Percentiles rank a stretch among this genome's conserved stretches.
Evolutionary conservation across 2,888 invertebrate species (phyloP).

Genomic region (Nomada goodeniana): DNA sequence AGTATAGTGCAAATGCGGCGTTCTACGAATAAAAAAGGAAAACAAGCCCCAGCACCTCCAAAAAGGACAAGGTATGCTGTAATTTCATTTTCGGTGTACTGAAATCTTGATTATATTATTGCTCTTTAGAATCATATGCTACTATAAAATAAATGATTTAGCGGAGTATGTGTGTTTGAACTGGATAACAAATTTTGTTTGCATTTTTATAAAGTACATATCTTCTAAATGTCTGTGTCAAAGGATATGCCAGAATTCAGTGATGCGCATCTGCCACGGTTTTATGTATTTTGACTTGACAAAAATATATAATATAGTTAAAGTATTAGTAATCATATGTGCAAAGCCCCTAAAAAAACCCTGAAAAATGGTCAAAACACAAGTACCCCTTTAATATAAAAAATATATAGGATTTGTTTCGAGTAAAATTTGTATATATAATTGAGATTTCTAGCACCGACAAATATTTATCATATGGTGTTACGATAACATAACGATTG

Average conservation of each 20-base stretch:
- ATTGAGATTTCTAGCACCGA: slow-evolving; percentile 37
- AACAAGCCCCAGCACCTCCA: slow-evolving; percentile 97
- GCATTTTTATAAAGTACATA: too few species aligned
- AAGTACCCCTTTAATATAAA: not conserved
- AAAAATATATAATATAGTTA: too few species aligned
- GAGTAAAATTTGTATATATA: not conserved
- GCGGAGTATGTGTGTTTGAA: too few species aligned
- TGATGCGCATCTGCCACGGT: too few species aligned
- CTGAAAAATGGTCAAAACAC: not conserved
- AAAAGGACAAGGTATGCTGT: slow-evolving; percentile 93
- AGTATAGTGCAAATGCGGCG: slow-evolving; percentile 93
- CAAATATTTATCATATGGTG: slow-evolving; percentile 32
- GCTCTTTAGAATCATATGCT: not conserved
- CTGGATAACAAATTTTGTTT: not conserved
- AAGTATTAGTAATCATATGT: too few species aligned
- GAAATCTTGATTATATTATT: slow-evolving; percentile 39
- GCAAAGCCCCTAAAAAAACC: too few species aligned
- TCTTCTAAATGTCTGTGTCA: too few species aligned
- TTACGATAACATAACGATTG: slow-evolving; percentile 59
- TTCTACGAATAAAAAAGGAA: slow-evolving; percentile 94
- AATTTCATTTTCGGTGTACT: slow-evolving; percentile 8
- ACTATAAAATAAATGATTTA: too few species aligned
- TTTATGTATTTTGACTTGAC: too few species aligned
- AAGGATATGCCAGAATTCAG: too few species aligned
- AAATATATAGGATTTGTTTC: not conserved